Evolutionary conservation across 1,140 invertebrate genomes (phyloP).

Genomic region (Stratiolaelaps scimitus): DNA sequence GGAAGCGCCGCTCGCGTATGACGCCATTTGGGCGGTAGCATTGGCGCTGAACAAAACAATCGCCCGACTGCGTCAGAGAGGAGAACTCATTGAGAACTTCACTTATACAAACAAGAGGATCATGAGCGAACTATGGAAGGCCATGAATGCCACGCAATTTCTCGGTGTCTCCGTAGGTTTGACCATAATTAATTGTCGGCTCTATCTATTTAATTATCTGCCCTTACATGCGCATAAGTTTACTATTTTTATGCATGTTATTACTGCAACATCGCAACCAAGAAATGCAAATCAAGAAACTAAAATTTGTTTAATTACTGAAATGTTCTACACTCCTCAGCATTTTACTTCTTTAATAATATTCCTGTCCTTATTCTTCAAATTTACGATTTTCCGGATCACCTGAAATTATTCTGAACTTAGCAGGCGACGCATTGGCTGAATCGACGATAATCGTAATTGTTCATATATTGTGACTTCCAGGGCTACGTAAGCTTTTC

Average conservation of each 20-base stretch:
- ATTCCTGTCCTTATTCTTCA: too few relatives aligned
- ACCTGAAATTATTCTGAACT: too few relatives aligned
- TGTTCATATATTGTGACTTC: constrained; percentile 78
- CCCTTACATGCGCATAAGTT: neutral
- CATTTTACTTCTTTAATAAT: too few relatives aligned
- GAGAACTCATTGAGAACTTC: constrained; percentile 80
- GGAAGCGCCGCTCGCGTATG: constrained; percentile 94
- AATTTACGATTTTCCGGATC: too few relatives aligned
- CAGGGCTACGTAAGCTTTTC: constrained; percentile 54
- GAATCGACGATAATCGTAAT: constrained; percentile 24
- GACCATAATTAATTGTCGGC: constrained; percentile 20
- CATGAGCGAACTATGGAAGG: constrained; percentile 84
- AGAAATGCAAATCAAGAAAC: too few relatives aligned
- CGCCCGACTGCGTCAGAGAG: constrained; percentile 60
- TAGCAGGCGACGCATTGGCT: too few relatives aligned
- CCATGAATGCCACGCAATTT: constrained; percentile 94
- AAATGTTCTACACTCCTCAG: too few relatives aligned
- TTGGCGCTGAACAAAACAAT: constrained; percentile 94
- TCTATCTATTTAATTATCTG: too few relatives aligned
- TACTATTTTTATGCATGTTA: too few relatives aligned
- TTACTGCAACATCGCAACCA: too few relatives aligned
- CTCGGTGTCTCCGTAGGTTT: constrained; percentile 83
- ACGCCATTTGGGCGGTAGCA: constrained; percentile 95
- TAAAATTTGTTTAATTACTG: too few relatives aligned
- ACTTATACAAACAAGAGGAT: constrained; percentile 92